Percentiles rank a stretch among this genome's conserved stretches.
Evolutionary conservation across 2,888 invertebrate species (phyloP).

Genomic region (Cerceris rybyensis): DNA sequence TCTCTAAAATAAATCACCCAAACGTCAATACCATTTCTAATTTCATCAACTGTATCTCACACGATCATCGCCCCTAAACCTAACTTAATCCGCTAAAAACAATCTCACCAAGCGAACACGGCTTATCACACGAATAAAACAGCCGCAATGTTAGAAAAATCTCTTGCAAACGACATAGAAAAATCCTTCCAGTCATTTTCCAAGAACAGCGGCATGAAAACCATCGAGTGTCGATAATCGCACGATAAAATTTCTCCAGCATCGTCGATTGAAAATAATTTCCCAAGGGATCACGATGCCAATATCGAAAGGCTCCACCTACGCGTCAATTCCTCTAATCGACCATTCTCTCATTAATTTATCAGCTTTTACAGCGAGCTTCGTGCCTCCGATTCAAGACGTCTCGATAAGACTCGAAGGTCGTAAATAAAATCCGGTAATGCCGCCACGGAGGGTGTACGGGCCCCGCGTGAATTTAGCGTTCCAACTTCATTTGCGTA

Average conservation of each 20-base stretch:
- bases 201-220: neutral
- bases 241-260: neutral
- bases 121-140: too few relatives aligned
- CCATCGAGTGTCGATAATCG: constrained; percentile 5
- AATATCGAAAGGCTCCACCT: too few relatives aligned
- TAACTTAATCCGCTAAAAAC: too few relatives aligned
- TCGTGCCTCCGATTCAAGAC: constrained; percentile 14
- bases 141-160: neutral
- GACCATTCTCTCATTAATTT: constrained; percentile 51
- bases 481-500: constrained; percentile 46
- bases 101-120: too few relatives aligned
- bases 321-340: constrained; percentile 26
- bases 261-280: neutral
- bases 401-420: neutral
- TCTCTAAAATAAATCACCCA: too few relatives aligned
- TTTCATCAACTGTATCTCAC: too few relatives aligned
- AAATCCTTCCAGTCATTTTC: neutral
- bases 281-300: too few relatives aligned
- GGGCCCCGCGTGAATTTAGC: constrained; percentile 36
- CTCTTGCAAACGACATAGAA: neutral
- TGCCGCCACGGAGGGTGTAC: neutral
- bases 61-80: too few relatives aligned
- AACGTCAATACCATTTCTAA: too few relatives aligned
- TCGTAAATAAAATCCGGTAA: neutral
- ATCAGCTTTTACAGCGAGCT: constrained; percentile 30